Percentiles rank a stretch among this genome's conserved stretches.
Conservation (phyloP, 2,797 vertebrate genomes). For the Acanthurus tractus region DNA sequence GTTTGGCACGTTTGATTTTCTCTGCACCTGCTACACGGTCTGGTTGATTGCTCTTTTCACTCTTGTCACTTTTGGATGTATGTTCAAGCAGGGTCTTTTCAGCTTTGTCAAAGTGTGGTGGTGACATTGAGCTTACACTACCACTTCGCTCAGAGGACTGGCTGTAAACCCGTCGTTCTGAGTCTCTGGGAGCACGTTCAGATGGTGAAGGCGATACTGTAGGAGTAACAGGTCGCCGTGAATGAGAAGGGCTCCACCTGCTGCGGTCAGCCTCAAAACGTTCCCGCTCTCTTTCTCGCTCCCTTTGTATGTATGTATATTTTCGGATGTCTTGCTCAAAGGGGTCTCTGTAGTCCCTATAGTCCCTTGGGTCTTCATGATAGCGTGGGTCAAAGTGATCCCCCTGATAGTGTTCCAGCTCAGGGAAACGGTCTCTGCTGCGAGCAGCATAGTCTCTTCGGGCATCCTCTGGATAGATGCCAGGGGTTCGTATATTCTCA, state of each 20-base stretch:
- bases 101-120: slow-evolving; percentile 93
- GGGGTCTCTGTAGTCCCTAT: slow-evolving; percentile 94
- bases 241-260: slow-evolving; percentile 95
- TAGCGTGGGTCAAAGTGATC: slow-evolving; percentile 98
- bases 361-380: slow-evolving; percentile 96
- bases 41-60: slow-evolving; percentile 88
- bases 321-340: slow-evolving; percentile 98
- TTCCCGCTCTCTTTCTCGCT: slow-evolving; percentile 93
- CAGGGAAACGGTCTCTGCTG: slow-evolving; percentile 94
- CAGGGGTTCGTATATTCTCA: slow-evolving; percentile 92
- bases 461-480: slow-evolving; percentile 94
- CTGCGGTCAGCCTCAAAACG: slow-evolving; percentile 94
- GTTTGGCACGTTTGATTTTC: slow-evolving; percentile 91
- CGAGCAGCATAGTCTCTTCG: slow-evolving; percentile 94
- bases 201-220: slow-evolving; percentile 92
- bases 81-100: slow-evolving; percentile 92
- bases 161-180: slow-evolving; percentile 94
- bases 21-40: slow-evolving; percentile 87
- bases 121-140: slow-evolving; percentile 96
- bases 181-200: slow-evolving; percentile 92
- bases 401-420: slow-evolving; percentile 96
- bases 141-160: slow-evolving; percentile 96
- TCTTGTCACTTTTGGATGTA: slow-evolving; percentile 89
- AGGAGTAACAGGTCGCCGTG: slow-evolving; percentile 91
- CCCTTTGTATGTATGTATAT: slow-evolving; percentile 96